phyloP scores from a whole-genome alignment of 2,888 invertebrate genomes.

The Tetranychus piercei region DNA sequence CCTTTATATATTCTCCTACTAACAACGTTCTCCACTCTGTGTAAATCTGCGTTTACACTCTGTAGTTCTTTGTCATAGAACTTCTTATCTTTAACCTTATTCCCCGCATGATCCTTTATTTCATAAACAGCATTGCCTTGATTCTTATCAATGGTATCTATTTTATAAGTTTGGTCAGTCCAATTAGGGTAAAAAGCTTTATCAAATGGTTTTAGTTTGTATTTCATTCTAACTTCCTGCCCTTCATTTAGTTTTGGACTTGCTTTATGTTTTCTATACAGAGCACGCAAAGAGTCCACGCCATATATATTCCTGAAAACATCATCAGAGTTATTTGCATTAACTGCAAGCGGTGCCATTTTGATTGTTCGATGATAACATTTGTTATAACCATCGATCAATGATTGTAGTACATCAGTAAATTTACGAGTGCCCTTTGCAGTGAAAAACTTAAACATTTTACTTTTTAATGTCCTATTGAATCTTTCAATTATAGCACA shows the following conservation, averaged over 20 bases:
- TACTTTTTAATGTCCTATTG: constrained; percentile 30
- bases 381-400: constrained; percentile 1
- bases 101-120: neutral
- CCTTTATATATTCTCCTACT: neutral
- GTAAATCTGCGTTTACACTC: neutral
- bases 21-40: neutral
- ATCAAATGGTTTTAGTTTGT: neutral
- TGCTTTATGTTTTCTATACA: neutral
- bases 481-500: constrained; percentile 30
- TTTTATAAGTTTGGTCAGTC: neutral
- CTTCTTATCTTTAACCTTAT: neutral
- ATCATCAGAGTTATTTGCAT: neutral
- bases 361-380: neutral
- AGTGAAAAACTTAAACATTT: constrained; percentile 24
- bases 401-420: neutral
- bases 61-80: constrained; percentile 3
- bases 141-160: neutral
- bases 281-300: neutral
- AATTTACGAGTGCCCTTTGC: neutral
- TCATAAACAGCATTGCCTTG: neutral
- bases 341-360: neutral
- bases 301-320: neutral
- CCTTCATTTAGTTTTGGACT: no score
- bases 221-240: no score
- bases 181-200: constrained; percentile 10